Conservation (phyloP, 2,113 vertebrate species). For the Falco punctatus region DNA sequence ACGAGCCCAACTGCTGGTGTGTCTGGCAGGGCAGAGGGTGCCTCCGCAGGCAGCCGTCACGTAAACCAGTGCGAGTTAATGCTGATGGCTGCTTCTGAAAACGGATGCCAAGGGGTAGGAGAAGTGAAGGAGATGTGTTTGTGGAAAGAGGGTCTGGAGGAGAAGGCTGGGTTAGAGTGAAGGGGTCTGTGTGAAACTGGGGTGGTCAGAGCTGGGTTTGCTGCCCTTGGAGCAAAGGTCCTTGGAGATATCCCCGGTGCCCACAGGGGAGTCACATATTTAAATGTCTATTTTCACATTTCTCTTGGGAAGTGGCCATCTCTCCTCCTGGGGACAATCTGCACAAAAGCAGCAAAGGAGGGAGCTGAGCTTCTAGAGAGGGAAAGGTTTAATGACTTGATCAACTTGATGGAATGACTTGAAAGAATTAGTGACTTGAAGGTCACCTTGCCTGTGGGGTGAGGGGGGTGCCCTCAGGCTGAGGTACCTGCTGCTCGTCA, state of each 20-base stretch:
- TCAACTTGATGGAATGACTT: not conserved
- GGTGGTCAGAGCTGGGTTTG: not conserved
- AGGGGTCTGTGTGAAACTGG: fast-evolving
- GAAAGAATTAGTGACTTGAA: too few relatives aligned
- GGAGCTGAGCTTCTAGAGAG: not conserved
- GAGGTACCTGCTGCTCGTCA: not conserved
- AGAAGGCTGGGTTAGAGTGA: not conserved
- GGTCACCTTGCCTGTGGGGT: not conserved
- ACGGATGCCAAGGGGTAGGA: not conserved
- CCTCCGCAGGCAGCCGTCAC: not conserved
- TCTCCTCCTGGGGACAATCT: not conserved
- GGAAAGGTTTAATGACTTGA: not conserved
- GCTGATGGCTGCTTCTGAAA: not conserved
- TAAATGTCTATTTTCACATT: fast-evolving
- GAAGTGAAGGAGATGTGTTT: not conserved
- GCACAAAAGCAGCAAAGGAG: not conserved
- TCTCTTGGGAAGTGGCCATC: not conserved
- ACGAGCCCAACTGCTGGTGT: fast-evolving
- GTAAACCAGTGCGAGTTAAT: too few relatives aligned
- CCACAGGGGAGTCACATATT: fast-evolving
- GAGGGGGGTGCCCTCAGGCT: not conserved
- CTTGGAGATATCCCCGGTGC: not conserved
- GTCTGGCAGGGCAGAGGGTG: not conserved
- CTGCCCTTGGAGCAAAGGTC: not conserved
- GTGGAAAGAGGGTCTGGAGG: not conserved